Conservation (phyloP, 2,888 invertebrate species). For the Laothoe populi region DNA sequence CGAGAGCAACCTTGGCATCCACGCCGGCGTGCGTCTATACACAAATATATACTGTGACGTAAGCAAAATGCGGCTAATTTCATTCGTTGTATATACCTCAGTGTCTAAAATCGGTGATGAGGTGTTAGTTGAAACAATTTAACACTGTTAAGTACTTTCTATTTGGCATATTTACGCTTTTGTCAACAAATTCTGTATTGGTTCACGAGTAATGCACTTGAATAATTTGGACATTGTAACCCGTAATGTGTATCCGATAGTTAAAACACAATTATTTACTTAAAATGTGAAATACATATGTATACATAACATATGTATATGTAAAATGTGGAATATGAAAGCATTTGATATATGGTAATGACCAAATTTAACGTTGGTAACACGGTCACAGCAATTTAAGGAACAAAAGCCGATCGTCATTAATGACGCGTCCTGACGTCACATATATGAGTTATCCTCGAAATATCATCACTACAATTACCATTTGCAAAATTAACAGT, state of each 20-base stretch:
- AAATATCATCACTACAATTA: conserved; percentile 13
- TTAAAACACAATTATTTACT: too few species aligned
- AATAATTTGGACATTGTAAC: neutral
- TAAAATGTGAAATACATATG: too few species aligned
- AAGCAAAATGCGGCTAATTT: conserved; percentile 42
- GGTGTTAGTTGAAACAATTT: conserved; percentile 29
- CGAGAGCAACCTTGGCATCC: conserved; percentile 57
- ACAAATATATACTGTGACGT: conserved; percentile 52
- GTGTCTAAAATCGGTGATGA: conserved; percentile 46
- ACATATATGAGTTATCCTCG: conserved; percentile 6
- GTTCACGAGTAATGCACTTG: neutral
- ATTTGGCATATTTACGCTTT: neutral
- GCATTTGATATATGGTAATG: neutral
- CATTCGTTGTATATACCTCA: too few species aligned
- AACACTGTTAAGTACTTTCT: conserved; percentile 14
- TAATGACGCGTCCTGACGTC: conserved; percentile 26
- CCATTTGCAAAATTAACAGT: neutral
- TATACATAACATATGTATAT: too few species aligned
- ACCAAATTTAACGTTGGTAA: neutral
- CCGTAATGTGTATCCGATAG: neutral
- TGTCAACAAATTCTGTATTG: neutral
- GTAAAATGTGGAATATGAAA: too few species aligned
- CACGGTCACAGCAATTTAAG: conserved; percentile 9
- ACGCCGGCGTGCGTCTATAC: conserved; percentile 49
- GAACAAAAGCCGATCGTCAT: conserved; percentile 18